Evolutionary conservation across 2,888 invertebrate species (phyloP), one percentile per base, ranked within the genome.

Genomic region (Erebia ligea): DNA sequence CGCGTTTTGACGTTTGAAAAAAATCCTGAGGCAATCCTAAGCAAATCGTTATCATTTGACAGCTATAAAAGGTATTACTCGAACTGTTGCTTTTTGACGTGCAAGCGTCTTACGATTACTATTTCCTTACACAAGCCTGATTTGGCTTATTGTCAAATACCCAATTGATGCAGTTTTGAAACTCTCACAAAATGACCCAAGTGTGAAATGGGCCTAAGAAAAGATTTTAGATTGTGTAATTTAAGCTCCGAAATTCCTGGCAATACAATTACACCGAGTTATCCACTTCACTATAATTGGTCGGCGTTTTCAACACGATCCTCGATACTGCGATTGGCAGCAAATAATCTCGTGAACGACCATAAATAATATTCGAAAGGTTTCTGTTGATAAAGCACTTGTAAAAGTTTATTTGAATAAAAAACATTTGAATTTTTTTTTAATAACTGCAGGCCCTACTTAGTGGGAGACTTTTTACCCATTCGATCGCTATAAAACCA

Each of bases 141-240:
- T 25, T 25, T 25, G 25, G 3, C 15, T 48, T 48, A 4, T 15
- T 4, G 2, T 25, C 25, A 25, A 25, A 25, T 2, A 25, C 4
- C 25, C 25, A 25, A 25, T 25, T 25, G 48, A 48, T 11, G 1
- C 50, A 50, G 15, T 50, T 15, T n/a, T n/a, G 50, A 15, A 11
- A 13, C n/a, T 6, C 1, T 13, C 15, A 40, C 11, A 10, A 17
- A 59, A 40, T 4, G 1, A 4, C 15, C 13, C 25, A 4, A 58
- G 59, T 59, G 59, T 42, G 17, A 19, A 70, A 17, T 19, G 78
- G 79, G 80, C 77, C 79, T 81, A 79, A 76, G 9, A 77, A 80
- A 78, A 79, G 81, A 82, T 81, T 74, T 57, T 34, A 79, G 76
- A 80, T 79, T 78, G 78, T 67, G 77, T 74, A 76, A 75, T 76